Conservation (phyloP, 2,797 vertebrate genomes). For the Gouania willdenowi region DNA sequence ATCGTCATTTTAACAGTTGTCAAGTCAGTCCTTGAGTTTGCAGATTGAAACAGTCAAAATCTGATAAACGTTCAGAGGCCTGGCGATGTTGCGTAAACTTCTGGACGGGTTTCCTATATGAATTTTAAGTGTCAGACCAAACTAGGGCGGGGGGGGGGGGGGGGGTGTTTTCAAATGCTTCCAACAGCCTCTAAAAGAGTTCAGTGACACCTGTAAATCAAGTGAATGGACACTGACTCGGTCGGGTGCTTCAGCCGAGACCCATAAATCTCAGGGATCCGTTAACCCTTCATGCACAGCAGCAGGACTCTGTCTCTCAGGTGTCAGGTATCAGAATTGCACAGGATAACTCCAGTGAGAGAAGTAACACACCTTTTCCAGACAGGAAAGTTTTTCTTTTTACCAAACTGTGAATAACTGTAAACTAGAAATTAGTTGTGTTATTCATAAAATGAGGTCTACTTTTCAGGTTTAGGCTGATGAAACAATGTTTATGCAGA, state of each 20-base stretch:
- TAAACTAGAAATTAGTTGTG: too few relatives aligned
- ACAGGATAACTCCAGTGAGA: constrained; percentile 26
- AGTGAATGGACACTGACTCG: constrained; percentile 70
- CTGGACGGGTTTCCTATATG: constrained; percentile 61
- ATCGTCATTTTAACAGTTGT: too few relatives aligned
- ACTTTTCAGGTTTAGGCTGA: neutral
- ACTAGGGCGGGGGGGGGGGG: constrained; percentile 52
- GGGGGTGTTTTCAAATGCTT: constrained; percentile 72
- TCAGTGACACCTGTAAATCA: constrained; percentile 76
- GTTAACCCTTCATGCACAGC: constrained; percentile 72
- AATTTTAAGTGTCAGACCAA: constrained; percentile 63
- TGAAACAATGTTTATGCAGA: neutral
- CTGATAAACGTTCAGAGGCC: constrained; percentile 26
- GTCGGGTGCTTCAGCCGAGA: constrained; percentile 65
- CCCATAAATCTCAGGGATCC: constrained; percentile 76
- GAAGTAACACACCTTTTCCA: neutral
- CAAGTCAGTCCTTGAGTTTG: constrained; percentile 7
- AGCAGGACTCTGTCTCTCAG: constrained; percentile 67
- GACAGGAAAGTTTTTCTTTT: neutral
- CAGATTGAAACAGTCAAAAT: constrained; percentile 16
- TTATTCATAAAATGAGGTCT: neutral
- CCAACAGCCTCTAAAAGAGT: constrained; percentile 72
- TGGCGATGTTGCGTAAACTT: constrained; percentile 43
- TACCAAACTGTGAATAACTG: neutral
- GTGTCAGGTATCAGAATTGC: constrained; percentile 69